Base-by-base conservation (phyloP, 2,113 vertebrate species). In the Marmota flaviventris region DNA sequence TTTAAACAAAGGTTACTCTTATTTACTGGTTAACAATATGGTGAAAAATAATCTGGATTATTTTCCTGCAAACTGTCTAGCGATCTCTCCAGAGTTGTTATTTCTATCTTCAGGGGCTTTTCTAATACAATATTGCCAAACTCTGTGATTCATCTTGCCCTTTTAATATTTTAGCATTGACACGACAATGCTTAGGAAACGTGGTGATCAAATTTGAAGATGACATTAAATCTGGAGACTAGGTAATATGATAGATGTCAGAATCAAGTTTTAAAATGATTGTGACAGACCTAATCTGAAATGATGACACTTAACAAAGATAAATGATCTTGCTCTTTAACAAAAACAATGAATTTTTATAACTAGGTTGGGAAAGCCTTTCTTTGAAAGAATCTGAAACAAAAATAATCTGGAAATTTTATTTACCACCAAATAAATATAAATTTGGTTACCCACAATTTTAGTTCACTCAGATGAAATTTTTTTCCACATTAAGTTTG, bases 221-320 rank as follows among this genome's bases (percentile, higher is more conserved):
- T 81, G 83, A 53, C 78, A 94, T 32, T 45, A 56, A 79, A 17
- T 95, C 77, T 84, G 42, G 69, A 91, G 65, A 51, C 24, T 34
- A 51, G 67, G 27, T 88, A 56, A 97, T 79, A 39, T 84, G 78
- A 94, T n/a, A n/a, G 75, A 94, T 69, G n/a, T 90, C 69, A 85
- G 24, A 87, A 95, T 84, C 27, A 42, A 77, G 39, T 94, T 93
- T 97, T 53, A 70, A 89, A 97, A 79, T 87, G 75, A 84, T n/a
- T 82, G 58, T 79, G 65, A 56, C 29, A 67, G 61, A 25, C 22
- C 45, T 77, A 42, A 82, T 81, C 5, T 76, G 87, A 94, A 94
- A 93, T 72, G 53, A 86, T 76, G 63, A 77, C 8, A 89, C 77
- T 84, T 93, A 92, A 92, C 37, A 75, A 96, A 87, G 75, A 89